Conservation (phyloP, 2,797 vertebrate genomes). For the Chaetophractus vellerosus region DNA sequence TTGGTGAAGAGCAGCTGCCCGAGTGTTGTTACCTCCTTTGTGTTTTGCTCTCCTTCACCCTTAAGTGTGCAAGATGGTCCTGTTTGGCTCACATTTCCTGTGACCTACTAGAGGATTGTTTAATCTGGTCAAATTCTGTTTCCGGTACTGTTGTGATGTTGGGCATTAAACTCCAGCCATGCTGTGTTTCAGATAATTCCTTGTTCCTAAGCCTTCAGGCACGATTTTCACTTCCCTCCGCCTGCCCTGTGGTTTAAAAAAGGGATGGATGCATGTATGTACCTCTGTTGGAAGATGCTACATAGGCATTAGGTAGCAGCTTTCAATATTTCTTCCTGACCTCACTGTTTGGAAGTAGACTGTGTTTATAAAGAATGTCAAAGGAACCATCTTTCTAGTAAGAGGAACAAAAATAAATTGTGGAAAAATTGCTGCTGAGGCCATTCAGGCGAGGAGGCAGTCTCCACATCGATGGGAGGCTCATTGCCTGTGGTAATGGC, state of each 20-base stretch:
- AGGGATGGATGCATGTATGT: slow-evolving; percentile 46
- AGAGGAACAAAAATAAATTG: slow-evolving; percentile 77
- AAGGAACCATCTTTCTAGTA: slow-evolving; percentile 74
- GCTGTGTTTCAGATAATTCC: slow-evolving; percentile 61
- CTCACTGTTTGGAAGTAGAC: slow-evolving; percentile 67
- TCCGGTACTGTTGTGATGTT: slow-evolving; percentile 53
- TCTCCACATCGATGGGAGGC: slow-evolving; percentile 67
- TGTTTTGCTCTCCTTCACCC: slow-evolving; percentile 40
- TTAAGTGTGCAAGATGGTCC: slow-evolving; percentile 13
- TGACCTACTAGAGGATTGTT: slow-evolving; percentile 66
- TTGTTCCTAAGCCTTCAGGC: slow-evolving; percentile 63
- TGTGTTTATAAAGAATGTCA: slow-evolving; percentile 79
- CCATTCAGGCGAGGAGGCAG: slow-evolving; percentile 65
- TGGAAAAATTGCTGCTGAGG: slow-evolving; percentile 73
- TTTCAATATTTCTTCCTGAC: slow-evolving; percentile 77
- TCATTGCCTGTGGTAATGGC: slow-evolving; percentile 70
- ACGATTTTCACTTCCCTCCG: slow-evolving; percentile 73
- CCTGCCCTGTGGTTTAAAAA: slow-evolving; percentile 45
- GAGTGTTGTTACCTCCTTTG: neutral
- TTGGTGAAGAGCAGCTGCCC: neutral
- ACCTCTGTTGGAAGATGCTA: slow-evolving; percentile 67
- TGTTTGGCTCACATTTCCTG: slow-evolving; percentile 67
- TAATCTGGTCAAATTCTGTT: slow-evolving; percentile 76
- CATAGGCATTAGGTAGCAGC: slow-evolving; percentile 43
- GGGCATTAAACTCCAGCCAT: neutral